phyloP scores from a whole-genome alignment of 2,113 vertebrate species.

The Dipodomys stephensi region DNA sequence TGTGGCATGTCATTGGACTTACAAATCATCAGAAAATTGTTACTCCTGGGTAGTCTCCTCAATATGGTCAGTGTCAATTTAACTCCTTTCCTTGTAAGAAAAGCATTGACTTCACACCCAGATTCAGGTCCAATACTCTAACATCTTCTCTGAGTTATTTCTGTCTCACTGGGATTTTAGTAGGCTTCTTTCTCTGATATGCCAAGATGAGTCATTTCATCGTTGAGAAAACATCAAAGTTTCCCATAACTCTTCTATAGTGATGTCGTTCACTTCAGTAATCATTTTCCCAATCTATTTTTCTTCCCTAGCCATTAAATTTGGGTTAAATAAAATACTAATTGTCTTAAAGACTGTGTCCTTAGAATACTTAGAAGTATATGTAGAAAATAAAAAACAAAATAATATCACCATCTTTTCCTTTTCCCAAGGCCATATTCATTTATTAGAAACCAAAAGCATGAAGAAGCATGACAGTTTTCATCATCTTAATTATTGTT shows the following conservation, averaged over 20 bases:
- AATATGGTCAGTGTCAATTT: background rate
- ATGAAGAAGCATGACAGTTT: slow-evolving; percentile 5
- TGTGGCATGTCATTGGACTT: slow-evolving; percentile 12
- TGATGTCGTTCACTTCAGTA: background rate
- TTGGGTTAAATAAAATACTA: slow-evolving; percentile 16
- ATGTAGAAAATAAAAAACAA: background rate
- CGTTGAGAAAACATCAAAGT: slow-evolving; percentile 10
- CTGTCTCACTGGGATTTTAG: background rate
- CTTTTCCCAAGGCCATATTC: background rate
- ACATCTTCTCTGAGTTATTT: background rate
- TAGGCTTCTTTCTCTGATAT: slow-evolving; percentile 33
- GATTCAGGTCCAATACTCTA: background rate
- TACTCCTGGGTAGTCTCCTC: background rate
- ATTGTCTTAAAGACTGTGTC: background rate
- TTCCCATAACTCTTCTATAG: slow-evolving; percentile 8
- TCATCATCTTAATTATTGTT: background rate
- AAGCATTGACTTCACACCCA: background rate
- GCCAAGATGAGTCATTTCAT: background rate
- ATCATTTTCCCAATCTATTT: background rate
- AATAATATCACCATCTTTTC: background rate
- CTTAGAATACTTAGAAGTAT: slow-evolving; percentile 19
- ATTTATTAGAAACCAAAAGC: background rate
- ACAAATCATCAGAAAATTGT: background rate
- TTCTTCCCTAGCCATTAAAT: slow-evolving; percentile 3
- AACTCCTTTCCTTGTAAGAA: background rate